Percentiles rank a stretch among this genome's conserved stretches.
These are phyloP conservation scores for Geotrupes spiniger DNA, from an alignment of 2,888 invertebrate species.

Conservation along the genomic window DNA sequence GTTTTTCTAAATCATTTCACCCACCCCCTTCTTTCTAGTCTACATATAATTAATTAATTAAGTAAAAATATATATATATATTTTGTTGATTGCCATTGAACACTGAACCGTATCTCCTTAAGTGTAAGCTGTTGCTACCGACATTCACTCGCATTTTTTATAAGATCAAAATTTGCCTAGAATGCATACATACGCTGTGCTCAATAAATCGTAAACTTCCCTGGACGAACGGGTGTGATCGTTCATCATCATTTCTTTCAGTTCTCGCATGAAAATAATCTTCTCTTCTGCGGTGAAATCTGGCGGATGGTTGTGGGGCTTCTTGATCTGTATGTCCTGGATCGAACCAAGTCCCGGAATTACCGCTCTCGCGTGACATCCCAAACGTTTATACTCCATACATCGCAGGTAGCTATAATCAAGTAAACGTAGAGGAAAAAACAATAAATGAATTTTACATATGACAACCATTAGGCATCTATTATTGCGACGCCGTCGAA, in stretches of 20 bases:
- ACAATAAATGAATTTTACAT: no score
- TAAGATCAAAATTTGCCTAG: no score
- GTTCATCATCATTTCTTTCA: conserved; percentile 42
- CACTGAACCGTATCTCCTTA: no score
- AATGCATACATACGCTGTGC: conserved; percentile 42
- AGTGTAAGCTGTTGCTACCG: no score
- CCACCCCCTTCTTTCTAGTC: no score
- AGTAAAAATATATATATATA: conserved; percentile 5
- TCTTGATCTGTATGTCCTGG: conserved; percentile 44
- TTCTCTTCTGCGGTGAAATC: conserved; percentile 47
- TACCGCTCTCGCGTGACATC: conserved; percentile 46
- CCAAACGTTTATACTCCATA: conserved; percentile 45
- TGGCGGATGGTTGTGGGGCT: conserved; percentile 46
- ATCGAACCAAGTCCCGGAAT: conserved; percentile 44
- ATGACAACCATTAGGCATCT: no score
- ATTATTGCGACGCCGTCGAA: no score
- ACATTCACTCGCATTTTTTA: no score
- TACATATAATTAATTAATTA: conserved; percentile 7
- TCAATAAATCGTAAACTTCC: conserved; percentile 40
- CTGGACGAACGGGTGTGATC: conserved; percentile 37
- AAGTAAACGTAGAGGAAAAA: no score
- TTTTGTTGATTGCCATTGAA: background rate
- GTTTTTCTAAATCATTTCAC: no score
- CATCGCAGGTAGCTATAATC: conserved; percentile 44
- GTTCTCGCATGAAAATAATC: conserved; percentile 44